Evolutionary conservation across 2,888 invertebrate species (phyloP).

Genomic region (Brachylomia viminalis): DNA sequence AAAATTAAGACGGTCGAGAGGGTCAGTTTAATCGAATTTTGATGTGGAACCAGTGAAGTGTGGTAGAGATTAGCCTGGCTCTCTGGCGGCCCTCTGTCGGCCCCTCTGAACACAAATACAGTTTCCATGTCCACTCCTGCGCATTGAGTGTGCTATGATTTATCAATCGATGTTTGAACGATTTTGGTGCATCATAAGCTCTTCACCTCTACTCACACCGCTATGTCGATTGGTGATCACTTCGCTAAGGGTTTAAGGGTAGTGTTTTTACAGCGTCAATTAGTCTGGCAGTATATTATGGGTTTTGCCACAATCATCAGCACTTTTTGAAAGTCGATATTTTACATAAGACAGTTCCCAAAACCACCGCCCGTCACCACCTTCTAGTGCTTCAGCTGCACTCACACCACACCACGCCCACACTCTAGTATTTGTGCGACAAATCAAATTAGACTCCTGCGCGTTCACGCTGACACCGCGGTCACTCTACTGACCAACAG

Average conservation of each 20-base stretch:
- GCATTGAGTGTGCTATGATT: slow-evolving; percentile 58
- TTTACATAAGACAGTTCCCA: neutral
- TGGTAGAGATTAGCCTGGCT: slow-evolving; percentile 62
- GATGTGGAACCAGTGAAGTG: slow-evolving; percentile 65
- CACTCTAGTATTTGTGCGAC: neutral
- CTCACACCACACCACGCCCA: neutral
- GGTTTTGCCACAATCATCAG: neutral
- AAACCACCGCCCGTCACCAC: neutral
- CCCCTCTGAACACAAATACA: slow-evolving; percentile 73
- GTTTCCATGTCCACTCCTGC: slow-evolving; percentile 76
- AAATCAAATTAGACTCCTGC: slow-evolving; percentile 22
- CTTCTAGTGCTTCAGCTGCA: neutral
- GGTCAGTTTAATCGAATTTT: slow-evolving; percentile 65
- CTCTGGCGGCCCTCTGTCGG: slow-evolving; percentile 61
- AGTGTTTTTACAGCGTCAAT: neutral
- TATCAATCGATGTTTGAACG: slow-evolving; percentile 51
- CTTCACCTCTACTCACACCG: neutral
- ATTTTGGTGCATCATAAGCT: slow-evolving; percentile 9
- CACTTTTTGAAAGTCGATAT: neutral
- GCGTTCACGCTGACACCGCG: slow-evolving; percentile 4
- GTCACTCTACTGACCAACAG: neutral
- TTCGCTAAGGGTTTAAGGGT: neutral
- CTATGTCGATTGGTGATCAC: neutral
- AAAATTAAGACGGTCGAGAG: slow-evolving; percentile 64
- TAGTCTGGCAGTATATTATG: neutral